Conservation (phyloP, 2,888 invertebrate species). For the Apodemia mormo region DNA sequence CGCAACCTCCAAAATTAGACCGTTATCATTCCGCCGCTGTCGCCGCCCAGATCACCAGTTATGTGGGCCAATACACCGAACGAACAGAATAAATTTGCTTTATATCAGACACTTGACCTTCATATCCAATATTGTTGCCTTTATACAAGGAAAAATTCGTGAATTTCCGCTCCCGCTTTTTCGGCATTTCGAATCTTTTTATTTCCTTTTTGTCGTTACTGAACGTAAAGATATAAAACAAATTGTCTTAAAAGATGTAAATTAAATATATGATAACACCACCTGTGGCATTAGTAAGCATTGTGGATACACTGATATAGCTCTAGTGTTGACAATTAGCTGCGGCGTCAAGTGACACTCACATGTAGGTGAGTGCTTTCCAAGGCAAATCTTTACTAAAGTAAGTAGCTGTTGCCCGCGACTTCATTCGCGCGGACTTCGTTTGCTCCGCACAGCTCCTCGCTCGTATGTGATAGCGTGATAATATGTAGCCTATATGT, state of each 20-base stretch:
- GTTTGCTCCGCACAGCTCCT: too few relatives aligned
- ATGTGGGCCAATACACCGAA: slow-evolving; percentile 77
- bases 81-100: slow-evolving; percentile 79
- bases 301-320: background rate
- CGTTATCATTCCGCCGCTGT: slow-evolving; percentile 78
- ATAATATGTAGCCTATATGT: too few relatives aligned
- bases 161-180: slow-evolving; percentile 54
- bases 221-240: slow-evolving; percentile 45
- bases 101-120: slow-evolving; percentile 76
- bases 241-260: background rate
- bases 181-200: slow-evolving; percentile 49
- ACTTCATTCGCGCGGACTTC: too few relatives aligned
- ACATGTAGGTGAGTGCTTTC: too few relatives aligned
- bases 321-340: too few relatives aligned
- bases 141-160: slow-evolving; percentile 67
- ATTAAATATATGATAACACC: background rate
- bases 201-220: slow-evolving; percentile 51
- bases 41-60: slow-evolving; percentile 75
- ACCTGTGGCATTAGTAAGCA: background rate
- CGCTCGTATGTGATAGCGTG: too few relatives aligned
- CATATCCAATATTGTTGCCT: slow-evolving; percentile 75
- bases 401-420: too few relatives aligned
- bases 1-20: slow-evolving; percentile 73
- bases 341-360: too few relatives aligned
- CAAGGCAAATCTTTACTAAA: too few relatives aligned